A percentile compares a stretch with the other conserved stretches of the same genome.
Evolutionary conservation across 1,140 invertebrate species (phyloP).

Genomic region (Araneus ventricosus): DNA sequence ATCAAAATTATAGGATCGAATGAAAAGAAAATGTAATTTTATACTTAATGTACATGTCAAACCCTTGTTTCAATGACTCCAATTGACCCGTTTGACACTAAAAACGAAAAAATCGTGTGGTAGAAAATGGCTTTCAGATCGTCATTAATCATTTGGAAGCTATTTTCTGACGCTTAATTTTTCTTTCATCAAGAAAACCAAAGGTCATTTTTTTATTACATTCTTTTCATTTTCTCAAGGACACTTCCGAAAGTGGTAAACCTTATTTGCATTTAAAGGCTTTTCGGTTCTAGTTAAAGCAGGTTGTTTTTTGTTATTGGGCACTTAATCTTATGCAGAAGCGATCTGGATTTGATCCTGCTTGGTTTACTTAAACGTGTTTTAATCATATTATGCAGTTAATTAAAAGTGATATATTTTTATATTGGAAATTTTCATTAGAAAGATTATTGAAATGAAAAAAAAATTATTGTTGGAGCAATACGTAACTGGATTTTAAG

Average conservation of each 20-base stretch:
- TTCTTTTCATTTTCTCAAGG: not conserved
- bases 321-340: too few species aligned
- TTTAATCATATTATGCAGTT: too few species aligned
- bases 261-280: not conserved
- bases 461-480: too few species aligned
- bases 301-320: not conserved
- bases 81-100: not conserved
- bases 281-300: not conserved
- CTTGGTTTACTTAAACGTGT: too few species aligned
- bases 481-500: too few species aligned
- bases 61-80: not conserved
- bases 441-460: too few species aligned
- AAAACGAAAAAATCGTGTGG: not conserved
- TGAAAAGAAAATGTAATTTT: not conserved
- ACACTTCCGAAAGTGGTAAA: not conserved
- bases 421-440: too few species aligned
- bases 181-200: not conserved
- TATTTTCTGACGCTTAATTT: not conserved
- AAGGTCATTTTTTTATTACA: not conserved
- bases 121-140: not conserved
- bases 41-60: not conserved
- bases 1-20: too few species aligned
- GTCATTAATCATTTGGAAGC: conserved; percentile 7
- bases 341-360: too few species aligned
- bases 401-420: too few species aligned